Conservation (phyloP, 2,888 invertebrate genomes). For the Hemistola chrysoprasaria region DNA sequence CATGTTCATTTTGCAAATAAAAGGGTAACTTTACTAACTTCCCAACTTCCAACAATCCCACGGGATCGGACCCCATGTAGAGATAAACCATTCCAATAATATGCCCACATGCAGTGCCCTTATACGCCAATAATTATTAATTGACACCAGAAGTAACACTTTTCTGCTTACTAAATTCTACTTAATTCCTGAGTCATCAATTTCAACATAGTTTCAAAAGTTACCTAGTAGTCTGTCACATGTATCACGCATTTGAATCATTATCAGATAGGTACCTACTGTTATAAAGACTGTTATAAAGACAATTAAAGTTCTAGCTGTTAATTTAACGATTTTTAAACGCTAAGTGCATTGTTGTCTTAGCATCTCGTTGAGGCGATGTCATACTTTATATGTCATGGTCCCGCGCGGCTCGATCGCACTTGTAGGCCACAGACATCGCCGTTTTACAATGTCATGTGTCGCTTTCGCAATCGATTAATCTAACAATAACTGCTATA, state of each 20-base stretch:
- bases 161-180: slow-evolving; percentile 8
- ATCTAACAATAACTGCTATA: slow-evolving; percentile 59
- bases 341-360: slow-evolving; percentile 53
- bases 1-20: slow-evolving; percentile 33
- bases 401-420: slow-evolving; percentile 72
- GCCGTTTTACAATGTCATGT: slow-evolving; percentile 78
- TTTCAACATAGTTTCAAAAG: slow-evolving; percentile 20
- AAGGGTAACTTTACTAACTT: slow-evolving; percentile 68
- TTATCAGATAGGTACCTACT: neutral
- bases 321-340: slow-evolving; percentile 41
- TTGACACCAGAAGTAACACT: slow-evolving; percentile 35
- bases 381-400: slow-evolving; percentile 77
- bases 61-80: slow-evolving; percentile 74
- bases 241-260: slow-evolving; percentile 20
- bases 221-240: no score
- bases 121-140: slow-evolving; percentile 52
- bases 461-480: slow-evolving; percentile 69
- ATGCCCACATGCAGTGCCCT: slow-evolving; percentile 72
- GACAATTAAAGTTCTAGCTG: slow-evolving; percentile 12
- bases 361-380: slow-evolving; percentile 57
- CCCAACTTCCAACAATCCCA: slow-evolving; percentile 62
- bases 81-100: slow-evolving; percentile 68
- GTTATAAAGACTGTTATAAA: neutral
- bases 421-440: slow-evolving; percentile 77
- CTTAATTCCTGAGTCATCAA: slow-evolving; percentile 16